A percentile compares a stretch with the other conserved stretches of the same genome.
Conservation (phyloP, 1,140 invertebrate genomes). For the Drosophila equinoxialis region DNA sequence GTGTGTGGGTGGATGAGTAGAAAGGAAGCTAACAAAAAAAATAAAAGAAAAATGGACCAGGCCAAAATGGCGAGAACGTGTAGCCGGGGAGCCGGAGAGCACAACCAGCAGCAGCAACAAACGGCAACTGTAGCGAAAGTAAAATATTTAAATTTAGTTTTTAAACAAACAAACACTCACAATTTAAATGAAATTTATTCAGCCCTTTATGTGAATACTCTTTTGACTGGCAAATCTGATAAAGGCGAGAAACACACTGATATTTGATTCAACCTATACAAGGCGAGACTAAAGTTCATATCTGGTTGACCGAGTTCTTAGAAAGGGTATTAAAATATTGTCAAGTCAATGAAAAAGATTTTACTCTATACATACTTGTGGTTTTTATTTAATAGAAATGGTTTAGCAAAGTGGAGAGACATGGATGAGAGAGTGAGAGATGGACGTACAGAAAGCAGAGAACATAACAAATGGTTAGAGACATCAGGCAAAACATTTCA, state of each 20-base stretch:
- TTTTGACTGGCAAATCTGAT: neutral
- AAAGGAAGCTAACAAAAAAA: slow-evolving; percentile 34
- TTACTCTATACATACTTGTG: neutral
- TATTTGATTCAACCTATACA: neutral
- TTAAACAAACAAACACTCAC: slow-evolving; percentile 27
- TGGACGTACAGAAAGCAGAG: neutral
- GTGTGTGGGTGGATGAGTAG: slow-evolving; percentile 44
- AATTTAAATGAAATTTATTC: slow-evolving; percentile 17
- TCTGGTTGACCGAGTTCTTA: neutral
- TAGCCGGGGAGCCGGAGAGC: slow-evolving; percentile 1
- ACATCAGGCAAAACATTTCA: slow-evolving; percentile 45
- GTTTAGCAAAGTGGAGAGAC: neutral
- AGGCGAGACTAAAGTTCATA: slow-evolving; percentile 15
- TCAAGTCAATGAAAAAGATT: neutral
- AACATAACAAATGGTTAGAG: slow-evolving; percentile 35
- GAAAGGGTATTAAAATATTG: slow-evolving; percentile 5
- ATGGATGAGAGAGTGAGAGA: neutral
- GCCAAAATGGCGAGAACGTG: slow-evolving; percentile 64
- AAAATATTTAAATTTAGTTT: slow-evolving; percentile 72
- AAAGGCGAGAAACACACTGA: neutral
- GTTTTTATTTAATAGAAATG: slow-evolving; percentile 10
- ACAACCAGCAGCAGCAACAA: neutral
- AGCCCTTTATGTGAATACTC: slow-evolving; percentile 17
- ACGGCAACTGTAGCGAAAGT: slow-evolving; percentile 12
- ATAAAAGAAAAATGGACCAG: slow-evolving; percentile 21